A percentile compares a stretch with the other conserved stretches of the same genome.
Evolutionary conservation across 2,113 vertebrate genomes (phyloP).

Genomic region (Camelus bactrianus): DNA sequence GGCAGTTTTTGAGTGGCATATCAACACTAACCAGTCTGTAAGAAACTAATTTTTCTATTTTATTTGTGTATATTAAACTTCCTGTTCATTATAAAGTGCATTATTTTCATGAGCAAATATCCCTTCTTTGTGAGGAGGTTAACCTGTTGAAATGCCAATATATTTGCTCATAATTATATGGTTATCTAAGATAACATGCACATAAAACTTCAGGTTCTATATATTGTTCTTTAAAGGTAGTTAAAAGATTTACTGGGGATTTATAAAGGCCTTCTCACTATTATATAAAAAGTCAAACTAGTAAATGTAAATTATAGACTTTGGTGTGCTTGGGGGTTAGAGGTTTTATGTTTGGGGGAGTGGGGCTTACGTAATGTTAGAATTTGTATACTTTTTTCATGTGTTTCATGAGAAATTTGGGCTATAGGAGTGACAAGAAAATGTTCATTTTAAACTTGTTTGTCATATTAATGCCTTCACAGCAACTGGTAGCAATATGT

Average conservation of each 20-base stretch:
- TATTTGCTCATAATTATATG: slow-evolving; percentile 39
- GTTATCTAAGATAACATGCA: slow-evolving; percentile 1
- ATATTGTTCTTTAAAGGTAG: slow-evolving; percentile 47
- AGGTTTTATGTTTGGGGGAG: slow-evolving; percentile 13
- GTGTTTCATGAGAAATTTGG: slow-evolving; percentile 47
- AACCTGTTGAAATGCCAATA: neutral
- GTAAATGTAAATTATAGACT: slow-evolving; percentile 44
- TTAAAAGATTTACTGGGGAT: slow-evolving; percentile 19
- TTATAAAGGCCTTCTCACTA: slow-evolving; percentile 41
- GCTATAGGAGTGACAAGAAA: slow-evolving; percentile 32
- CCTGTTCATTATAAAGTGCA: slow-evolving; percentile 59
- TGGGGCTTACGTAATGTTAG: neutral
- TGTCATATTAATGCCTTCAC: neutral
- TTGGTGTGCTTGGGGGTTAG: neutral
- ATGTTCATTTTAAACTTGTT: slow-evolving; percentile 12
- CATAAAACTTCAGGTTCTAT: slow-evolving; percentile 50
- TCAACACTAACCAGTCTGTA: slow-evolving; percentile 48
- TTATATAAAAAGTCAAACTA: slow-evolving; percentile 55
- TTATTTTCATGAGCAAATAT: slow-evolving; percentile 65
- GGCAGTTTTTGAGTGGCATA: slow-evolving; percentile 22
- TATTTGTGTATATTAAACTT: slow-evolving; percentile 50
- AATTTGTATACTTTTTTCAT: slow-evolving; percentile 43
- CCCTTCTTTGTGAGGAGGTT: slow-evolving; percentile 39
- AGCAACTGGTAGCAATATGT: slow-evolving; percentile 7
- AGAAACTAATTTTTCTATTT: slow-evolving; percentile 21